A percentile compares a stretch with the other conserved stretches of the same genome.
These are phyloP conservation scores for Toxotes lorentzi DNA, from an alignment of 2,797 vertebrate species.

Conservation along the genomic window DNA sequence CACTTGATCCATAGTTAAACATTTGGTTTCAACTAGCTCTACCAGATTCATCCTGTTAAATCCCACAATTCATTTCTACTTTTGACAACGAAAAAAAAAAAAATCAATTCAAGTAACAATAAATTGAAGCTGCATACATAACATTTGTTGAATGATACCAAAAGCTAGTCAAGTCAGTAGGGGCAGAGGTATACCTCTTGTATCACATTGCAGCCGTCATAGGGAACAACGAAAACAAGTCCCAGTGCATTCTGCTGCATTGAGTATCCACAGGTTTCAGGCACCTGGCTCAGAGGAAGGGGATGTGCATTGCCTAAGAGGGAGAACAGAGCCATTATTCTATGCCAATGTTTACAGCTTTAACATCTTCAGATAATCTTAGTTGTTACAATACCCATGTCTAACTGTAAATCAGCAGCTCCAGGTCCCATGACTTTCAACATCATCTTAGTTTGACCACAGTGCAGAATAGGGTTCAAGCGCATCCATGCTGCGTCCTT, in stretches of 20 bases:
- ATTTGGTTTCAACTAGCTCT: background rate
- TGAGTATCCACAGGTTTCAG: conserved; percentile 61
- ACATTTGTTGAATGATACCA: background rate
- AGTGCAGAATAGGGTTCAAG: conserved; percentile 48
- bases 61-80: background rate
- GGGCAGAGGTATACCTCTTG: conserved; percentile 49
- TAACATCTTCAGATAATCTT: background rate
- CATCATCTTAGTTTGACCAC: conserved; percentile 49
- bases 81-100: background rate
- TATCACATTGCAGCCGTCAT: conserved; percentile 70
- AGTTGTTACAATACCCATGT: conserved; percentile 39
- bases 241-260: conserved; percentile 25
- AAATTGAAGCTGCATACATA: background rate
- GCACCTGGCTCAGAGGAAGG: conserved; percentile 58
- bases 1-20: background rate
- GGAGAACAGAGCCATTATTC: background rate
- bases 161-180: too few species aligned
- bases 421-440: conserved; percentile 43
- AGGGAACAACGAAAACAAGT: conserved; percentile 62
- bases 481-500: conserved; percentile 34
- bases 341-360: background rate
- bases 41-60: too few species aligned
- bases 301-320: conserved; percentile 33
- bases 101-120: background rate
- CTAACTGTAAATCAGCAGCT: conserved; percentile 48